Base-by-base conservation (phyloP, 2,797 vertebrate species). In the Percopsis omiscomaycus region DNA sequence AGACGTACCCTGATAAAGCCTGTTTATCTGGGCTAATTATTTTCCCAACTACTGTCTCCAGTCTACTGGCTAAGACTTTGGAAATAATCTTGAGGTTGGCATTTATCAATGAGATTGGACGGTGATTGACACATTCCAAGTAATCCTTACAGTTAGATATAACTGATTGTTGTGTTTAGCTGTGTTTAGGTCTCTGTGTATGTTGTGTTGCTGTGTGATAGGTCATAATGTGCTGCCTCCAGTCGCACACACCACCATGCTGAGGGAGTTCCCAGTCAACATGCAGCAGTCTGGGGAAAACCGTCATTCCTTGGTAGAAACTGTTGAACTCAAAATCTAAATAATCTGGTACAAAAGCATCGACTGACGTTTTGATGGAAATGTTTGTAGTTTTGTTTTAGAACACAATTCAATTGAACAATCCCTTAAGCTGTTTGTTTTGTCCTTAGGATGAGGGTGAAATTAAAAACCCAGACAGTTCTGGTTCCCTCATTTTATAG, bases 211-310 rank as follows among this genome's bases (percentile, higher is more conserved):
- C 37, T 69, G 63, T 69, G 30, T 56, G 8, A 44, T 53, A 99
- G 97, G 97, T 42, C 95, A 98, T 69, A 97, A 99, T 0, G 95
- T 98, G 80, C 86, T 93, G 12, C 97, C 97, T 49, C 96, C 95
- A 0, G 55, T 96, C n/a, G 94, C 96, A 27, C 97, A 99, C 82
- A 98, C 96, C 32, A 98, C 97, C 0, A 97, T 99, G 93, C 82
- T 99, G 70, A 91, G 96, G 78, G 94, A 94, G 13, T 96, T 95
- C 71, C 95, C 96, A 0, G 84, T 88, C 54, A 88, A 83, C 61
- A 89, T 94, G 74, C 92, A 93, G 80, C 50, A 9, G 22, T 22
- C 22, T 1, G 22, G 22, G 22, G n/a, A n/a, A n/a, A n/a, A n/a
- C n/a, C n/a, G n/a, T n/a, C n/a, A n/a, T n/a, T n/a, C n/a, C n/a